Percentiles rank a stretch among this genome's conserved stretches.
phyloP scores from a whole-genome alignment of 2,888 invertebrate genomes.

The Geotrupes spiniger region DNA sequence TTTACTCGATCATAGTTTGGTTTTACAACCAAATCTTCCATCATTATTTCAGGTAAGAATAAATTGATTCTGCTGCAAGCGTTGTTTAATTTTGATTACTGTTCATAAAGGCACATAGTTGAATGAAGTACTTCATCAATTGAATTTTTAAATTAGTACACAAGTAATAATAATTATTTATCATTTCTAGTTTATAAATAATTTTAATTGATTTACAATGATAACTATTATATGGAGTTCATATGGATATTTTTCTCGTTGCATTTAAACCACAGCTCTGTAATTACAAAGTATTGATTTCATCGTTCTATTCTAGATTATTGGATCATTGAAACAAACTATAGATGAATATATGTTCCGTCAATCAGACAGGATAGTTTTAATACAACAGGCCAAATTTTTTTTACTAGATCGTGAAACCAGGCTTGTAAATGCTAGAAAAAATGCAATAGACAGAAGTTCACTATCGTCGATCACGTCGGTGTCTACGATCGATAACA shows the following conservation, averaged over 20 bases:
- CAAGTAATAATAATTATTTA: not conserved
- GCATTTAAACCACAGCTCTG: too few relatives aligned
- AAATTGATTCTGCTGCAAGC: too few relatives aligned
- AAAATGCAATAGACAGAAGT: conserved; percentile 55
- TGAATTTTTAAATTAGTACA: not conserved
- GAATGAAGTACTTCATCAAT: too few relatives aligned
- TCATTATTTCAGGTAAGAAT: conserved; percentile 79
- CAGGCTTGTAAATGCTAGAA: conserved; percentile 67
- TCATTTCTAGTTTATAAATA: not conserved
- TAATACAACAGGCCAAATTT: conserved; percentile 74
- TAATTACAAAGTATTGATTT: not conserved
- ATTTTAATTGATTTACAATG: not conserved
- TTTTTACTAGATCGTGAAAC: conserved; percentile 79
- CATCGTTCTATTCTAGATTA: conserved; percentile 54
- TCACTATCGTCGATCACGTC: conserved; percentile 29
- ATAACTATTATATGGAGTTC: not conserved
- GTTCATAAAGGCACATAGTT: too few relatives aligned
- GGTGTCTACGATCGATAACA: conserved; percentile 21
- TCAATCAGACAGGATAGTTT: conserved; percentile 58
- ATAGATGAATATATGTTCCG: conserved; percentile 74
- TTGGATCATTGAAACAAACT: conserved; percentile 79
- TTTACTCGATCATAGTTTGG: conserved; percentile 79
- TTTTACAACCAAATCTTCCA: conserved; percentile 87
- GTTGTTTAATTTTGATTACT: too few relatives aligned
- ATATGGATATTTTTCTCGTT: not conserved